Base-by-base conservation (phyloP, 2,797 vertebrate species). In the Crypturellus tataupa region DNA sequence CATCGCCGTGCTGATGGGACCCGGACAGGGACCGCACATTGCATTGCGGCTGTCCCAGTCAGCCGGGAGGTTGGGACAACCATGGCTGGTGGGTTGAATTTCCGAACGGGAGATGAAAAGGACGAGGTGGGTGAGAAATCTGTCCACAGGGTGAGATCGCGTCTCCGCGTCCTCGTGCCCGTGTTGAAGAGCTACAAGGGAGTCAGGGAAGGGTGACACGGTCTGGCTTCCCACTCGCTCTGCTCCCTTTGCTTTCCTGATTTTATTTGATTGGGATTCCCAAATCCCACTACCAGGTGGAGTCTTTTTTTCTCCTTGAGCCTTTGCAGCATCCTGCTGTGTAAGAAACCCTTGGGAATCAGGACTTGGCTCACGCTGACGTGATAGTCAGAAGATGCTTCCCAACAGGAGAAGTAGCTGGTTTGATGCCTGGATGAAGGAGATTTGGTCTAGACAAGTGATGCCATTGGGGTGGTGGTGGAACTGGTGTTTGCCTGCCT, bases 341-440 rank as follows among this genome's bases (percentile, higher is more conserved):
- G 92, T 65, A 39, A 65, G 33, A 42, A 1, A 1, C 92, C 71
- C 73, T 88, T 88, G 70, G 39, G 46, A 72, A 87, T 44, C 56
- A 70, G 87, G 71, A 31, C 70, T 88, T 96, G 93, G 85, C 82
- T 95, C 2, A 0, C 37, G 6, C 64, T 84, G 21, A 87, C 53
- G 65, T 49, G 77, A 44, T 70, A 81, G 49, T 56, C 75, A 35
- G 77, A 72, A 85, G 64, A 47, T 87, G 70, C 72, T 73, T 95
- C 89, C 92, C 77, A 83, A 51, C 68, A 91, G 94, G 91, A 93
- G 68, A 88, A 92, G 75, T 67, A 94, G 73, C 19, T n/a, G 89
- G 81, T 92, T 94, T 90, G 90, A 88, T 93, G 86, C 94, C 95
- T 95, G 93, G 93, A 94, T 85, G 93, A 93, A 86, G 93, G 94